A percentile compares a stretch with the other conserved stretches of the same genome.
Conservation (phyloP, 2,888 invertebrate genomes). For the Acheta domesticus region DNA sequence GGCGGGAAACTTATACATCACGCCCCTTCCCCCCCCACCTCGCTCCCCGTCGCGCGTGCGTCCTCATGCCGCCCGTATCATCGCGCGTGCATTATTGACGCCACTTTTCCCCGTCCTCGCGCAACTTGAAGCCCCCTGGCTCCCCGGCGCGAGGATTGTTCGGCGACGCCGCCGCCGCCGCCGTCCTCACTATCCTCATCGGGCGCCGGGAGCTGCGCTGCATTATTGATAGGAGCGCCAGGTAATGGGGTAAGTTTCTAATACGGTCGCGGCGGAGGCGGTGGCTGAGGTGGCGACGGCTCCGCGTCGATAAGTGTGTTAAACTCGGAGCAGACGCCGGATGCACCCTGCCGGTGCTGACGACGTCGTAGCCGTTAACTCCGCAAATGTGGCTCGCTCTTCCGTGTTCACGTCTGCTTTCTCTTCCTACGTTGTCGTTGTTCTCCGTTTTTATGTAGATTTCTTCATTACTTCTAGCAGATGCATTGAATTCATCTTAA, state of each 20-base stretch:
- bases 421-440: no score
- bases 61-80: background rate
- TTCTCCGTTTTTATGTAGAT: no score
- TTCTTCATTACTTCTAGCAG: no score
- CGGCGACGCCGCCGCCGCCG: background rate
- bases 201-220: background rate
- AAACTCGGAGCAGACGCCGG: background rate
- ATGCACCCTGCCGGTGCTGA: no score
- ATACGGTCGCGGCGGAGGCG: background rate
- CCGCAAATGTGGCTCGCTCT: background rate
- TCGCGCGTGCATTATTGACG: background rate
- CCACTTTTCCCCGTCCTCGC: background rate
- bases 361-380: no score
- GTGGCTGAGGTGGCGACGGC: background rate
- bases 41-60: background rate
- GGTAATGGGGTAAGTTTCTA: constrained; percentile 18
- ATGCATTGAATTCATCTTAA: no score
- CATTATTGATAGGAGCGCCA: background rate
- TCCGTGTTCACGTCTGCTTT: background rate
- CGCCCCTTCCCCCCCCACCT: background rate
- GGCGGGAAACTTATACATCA: background rate
- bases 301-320: background rate
- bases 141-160: background rate
- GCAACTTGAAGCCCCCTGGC: background rate
- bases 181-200: background rate